Evolutionary conservation across 1,140 invertebrate genomes (phyloP).

Genomic region (Aphis craccivora): DNA sequence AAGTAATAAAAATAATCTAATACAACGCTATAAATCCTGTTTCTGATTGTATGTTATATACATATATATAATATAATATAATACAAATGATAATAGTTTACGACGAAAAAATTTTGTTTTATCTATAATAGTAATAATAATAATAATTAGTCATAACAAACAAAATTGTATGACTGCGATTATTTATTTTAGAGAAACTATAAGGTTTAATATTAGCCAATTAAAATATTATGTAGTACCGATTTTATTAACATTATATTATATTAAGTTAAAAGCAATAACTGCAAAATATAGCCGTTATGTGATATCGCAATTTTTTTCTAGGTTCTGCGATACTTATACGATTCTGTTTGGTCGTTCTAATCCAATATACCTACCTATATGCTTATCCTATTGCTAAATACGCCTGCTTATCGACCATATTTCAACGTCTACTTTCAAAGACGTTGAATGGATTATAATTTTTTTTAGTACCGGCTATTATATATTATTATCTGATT

Average conservation of each 20-base stretch:
- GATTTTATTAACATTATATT: neutral
- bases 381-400: constrained; percentile 14
- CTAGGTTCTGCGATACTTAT: neutral
- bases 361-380: neutral
- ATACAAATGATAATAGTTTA: neutral
- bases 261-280: neutral
- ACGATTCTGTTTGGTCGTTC: neutral
- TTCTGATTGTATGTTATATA: too few relatives aligned
- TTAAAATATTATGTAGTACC: too few relatives aligned
- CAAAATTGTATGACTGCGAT: neutral
- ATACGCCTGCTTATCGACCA: neutral
- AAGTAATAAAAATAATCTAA: neutral
- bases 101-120: neutral
- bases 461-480: neutral
- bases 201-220: neutral
- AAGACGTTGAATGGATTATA: constrained; percentile 25
- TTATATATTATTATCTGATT: constrained; percentile 12
- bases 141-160: neutral
- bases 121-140: neutral
- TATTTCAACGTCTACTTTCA: neutral
- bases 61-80: too few relatives aligned
- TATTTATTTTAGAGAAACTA: neutral
- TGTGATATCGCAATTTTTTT: neutral
- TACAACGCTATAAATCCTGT: neutral
- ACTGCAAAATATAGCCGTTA: neutral